Evolutionary conservation across 1,140 invertebrate genomes (phyloP).

Genomic region (Sarcophaga bullata): DNA sequence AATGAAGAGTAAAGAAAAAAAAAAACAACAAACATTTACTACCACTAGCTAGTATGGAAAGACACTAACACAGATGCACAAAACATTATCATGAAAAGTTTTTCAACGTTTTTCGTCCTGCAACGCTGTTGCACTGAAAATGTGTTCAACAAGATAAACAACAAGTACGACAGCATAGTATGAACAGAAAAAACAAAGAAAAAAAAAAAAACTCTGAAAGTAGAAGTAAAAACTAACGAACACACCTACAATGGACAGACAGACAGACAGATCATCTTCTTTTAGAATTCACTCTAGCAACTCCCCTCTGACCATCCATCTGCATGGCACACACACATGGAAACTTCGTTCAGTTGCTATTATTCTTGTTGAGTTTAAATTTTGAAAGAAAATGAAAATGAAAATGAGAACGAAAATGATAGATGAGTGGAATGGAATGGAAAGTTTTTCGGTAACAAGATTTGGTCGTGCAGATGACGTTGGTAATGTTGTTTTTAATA

Average conservation of each 20-base stretch:
- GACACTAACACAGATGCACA: too few species aligned
- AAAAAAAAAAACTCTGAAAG: background rate
- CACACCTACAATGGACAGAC: too few species aligned
- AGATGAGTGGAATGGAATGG: too few species aligned
- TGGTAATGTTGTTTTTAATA: constrained; percentile 8
- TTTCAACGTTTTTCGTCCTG: background rate
- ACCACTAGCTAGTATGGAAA: too few species aligned
- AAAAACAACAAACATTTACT: too few species aligned
- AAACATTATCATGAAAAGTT: background rate
- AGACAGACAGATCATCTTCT: too few species aligned
- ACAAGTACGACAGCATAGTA: background rate
- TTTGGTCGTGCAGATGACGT: constrained; percentile 14
- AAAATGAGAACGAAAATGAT: background rate
- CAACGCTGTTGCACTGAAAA: background rate
- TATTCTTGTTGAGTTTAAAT: background rate
- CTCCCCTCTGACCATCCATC: too few species aligned
- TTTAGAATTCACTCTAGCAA: too few species aligned
- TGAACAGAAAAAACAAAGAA: background rate
- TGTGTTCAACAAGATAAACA: constrained; percentile 23
- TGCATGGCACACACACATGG: too few species aligned
- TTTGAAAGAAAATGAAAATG: background rate
- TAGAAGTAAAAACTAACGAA: background rate
- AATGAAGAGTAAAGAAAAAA: too few species aligned
- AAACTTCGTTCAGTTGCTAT: too few species aligned
- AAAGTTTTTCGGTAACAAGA: background rate